phyloP scores from a whole-genome alignment of 2,113 vertebrate species.

The human (Homo sapiens) region DNA sequence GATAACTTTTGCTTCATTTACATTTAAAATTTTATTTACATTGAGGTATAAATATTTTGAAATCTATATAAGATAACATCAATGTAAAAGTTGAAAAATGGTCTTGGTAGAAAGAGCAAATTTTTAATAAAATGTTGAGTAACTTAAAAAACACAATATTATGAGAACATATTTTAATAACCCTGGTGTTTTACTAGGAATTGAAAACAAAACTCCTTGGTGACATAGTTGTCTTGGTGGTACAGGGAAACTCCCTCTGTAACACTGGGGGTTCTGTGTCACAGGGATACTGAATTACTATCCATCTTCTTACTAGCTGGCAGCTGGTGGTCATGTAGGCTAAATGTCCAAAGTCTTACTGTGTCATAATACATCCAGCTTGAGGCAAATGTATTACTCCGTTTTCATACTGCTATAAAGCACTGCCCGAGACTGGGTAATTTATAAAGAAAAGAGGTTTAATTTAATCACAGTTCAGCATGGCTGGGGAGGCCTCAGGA shows the following conservation, averaged over 20 bases:
- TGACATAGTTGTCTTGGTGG: neutral
- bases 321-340: neutral
- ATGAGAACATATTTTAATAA: neutral
- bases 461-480: no score
- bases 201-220: neutral
- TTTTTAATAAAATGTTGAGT: neutral
- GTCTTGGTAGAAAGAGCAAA: neutral
- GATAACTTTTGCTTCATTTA: neutral
- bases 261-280: neutral
- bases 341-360: neutral
- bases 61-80: neutral
- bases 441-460: no score
- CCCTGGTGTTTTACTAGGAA: neutral
- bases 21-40: neutral
- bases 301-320: neutral
- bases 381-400: neutral
- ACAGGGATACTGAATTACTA: neutral
- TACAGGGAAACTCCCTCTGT: neutral
- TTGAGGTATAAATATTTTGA: neutral
- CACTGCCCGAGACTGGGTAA: no score
- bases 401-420: no score
- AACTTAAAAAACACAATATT: neutral
- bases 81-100: neutral
- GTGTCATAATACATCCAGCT: neutral
- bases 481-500: no score